phyloP scores from a whole-genome alignment of 2,113 vertebrate genomes.

The Glaucomys volans region DNA sequence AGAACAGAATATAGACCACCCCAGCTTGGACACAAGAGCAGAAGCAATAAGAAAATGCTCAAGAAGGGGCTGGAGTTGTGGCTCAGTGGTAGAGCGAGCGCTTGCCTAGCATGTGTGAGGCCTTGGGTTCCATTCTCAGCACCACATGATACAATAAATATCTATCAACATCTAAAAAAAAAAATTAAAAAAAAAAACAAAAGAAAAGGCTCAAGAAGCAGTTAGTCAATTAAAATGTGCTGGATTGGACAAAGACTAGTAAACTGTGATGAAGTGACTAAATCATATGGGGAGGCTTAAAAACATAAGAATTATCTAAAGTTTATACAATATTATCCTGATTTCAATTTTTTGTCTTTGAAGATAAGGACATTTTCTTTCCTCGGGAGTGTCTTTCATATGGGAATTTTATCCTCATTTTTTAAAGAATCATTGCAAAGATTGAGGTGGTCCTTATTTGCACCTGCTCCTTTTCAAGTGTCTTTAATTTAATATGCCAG shows the following conservation, averaged over 20 bases:
- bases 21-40: background rate
- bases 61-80: too few relatives aligned
- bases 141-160: too few relatives aligned
- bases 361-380: background rate
- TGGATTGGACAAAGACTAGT: background rate
- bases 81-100: too few relatives aligned
- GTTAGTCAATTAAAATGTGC: too few relatives aligned
- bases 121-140: too few relatives aligned
- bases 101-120: too few relatives aligned
- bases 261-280: background rate
- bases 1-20: background rate
- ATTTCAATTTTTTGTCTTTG: background rate
- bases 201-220: background rate
- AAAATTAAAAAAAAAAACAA: too few relatives aligned
- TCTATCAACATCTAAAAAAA: too few relatives aligned
- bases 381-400: background rate
- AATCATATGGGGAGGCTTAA: background rate
- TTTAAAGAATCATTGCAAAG: background rate
- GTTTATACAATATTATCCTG: background rate
- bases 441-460: background rate
- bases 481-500: background rate
- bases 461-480: background rate
- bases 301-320: background rate
- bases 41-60: background rate
- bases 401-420: background rate